Evolutionary conservation across 2,113 vertebrate species (phyloP).

Genomic region (Melanocharis versteri): DNA sequence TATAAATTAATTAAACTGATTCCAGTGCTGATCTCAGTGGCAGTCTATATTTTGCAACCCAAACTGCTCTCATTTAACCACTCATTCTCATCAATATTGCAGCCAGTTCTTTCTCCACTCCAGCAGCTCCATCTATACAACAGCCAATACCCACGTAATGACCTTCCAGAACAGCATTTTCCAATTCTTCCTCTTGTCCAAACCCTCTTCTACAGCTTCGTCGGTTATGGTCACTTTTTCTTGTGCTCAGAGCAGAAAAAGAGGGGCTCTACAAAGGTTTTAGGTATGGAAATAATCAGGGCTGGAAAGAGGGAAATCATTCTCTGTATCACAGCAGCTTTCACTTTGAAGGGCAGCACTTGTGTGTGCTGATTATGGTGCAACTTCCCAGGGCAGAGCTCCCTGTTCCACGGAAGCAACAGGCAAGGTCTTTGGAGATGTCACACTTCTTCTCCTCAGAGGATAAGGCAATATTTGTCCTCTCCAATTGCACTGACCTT

Average conservation of each 20-base stretch:
- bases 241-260: not conserved
- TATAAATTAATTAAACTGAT: constrained; percentile 67
- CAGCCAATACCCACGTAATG: constrained; percentile 23
- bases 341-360: not conserved
- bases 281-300: not conserved
- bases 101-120: constrained; percentile 28
- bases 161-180: constrained; percentile 1
- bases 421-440: not conserved
- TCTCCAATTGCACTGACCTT: not conserved
- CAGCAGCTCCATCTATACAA: not conserved
- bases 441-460: accelerated
- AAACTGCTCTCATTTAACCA: constrained; percentile 52
- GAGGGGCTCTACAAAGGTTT: not conserved
- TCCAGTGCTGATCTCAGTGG: constrained; percentile 30
- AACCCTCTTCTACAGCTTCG: not conserved
- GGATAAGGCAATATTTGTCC: not conserved
- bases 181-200: not conserved
- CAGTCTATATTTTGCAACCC: constrained; percentile 43
- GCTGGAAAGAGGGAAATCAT: not conserved
- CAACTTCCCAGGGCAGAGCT: not conserved
- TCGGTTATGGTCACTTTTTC: not conserved
- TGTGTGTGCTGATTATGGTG: not conserved
- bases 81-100: constrained; percentile 25
- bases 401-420: not conserved
- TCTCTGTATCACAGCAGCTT: not conserved